A percentile compares a stretch with the other conserved stretches of the same genome.
phyloP scores from a whole-genome alignment of 2,888 invertebrate genomes.

The Sinohyriopsis cumingii region DNA sequence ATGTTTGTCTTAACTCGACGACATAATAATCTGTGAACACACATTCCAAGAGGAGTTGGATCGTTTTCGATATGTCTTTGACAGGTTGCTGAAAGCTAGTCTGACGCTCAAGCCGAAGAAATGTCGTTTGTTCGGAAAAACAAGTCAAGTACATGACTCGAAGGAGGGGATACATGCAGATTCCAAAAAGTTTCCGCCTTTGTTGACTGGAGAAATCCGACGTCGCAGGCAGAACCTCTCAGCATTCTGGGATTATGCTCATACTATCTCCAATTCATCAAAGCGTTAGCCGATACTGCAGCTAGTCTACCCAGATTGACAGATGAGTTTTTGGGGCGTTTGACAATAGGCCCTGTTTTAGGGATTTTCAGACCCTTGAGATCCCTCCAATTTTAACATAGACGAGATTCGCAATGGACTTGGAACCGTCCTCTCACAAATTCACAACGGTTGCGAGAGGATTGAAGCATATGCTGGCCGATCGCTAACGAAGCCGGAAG shows the following conservation, averaged over 20 bases:
- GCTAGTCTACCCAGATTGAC: slow-evolving; percentile 11
- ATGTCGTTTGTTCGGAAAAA: slow-evolving; percentile 12
- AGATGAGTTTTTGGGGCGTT: too few species aligned
- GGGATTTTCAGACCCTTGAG: too few species aligned
- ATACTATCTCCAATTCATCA: slow-evolving; percentile 12
- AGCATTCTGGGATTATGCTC: slow-evolving; percentile 16
- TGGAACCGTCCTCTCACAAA: too few species aligned
- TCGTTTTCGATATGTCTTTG: background rate
- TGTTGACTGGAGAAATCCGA: slow-evolving; percentile 1
- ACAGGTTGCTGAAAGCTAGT: slow-evolving; percentile 1
- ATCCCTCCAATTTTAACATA: too few species aligned
- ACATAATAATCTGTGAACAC: background rate
- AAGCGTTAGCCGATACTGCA: slow-evolving; percentile 12
- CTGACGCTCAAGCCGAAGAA: slow-evolving; percentile 22
- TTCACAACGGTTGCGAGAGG: too few species aligned
- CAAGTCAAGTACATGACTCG: slow-evolving; percentile 11
- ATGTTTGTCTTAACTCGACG: background rate
- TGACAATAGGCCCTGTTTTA: too few species aligned
- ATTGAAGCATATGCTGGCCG: too few species aligned
- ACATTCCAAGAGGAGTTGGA: background rate
- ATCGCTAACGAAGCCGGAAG: too few species aligned
- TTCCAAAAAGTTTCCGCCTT: background rate
- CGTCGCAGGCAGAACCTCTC: slow-evolving; percentile 9
- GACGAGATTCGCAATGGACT: too few species aligned
- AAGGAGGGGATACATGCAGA: background rate